Base-by-base conservation (phyloP, 2,113 vertebrate genomes). In the Platanista minor region DNA sequence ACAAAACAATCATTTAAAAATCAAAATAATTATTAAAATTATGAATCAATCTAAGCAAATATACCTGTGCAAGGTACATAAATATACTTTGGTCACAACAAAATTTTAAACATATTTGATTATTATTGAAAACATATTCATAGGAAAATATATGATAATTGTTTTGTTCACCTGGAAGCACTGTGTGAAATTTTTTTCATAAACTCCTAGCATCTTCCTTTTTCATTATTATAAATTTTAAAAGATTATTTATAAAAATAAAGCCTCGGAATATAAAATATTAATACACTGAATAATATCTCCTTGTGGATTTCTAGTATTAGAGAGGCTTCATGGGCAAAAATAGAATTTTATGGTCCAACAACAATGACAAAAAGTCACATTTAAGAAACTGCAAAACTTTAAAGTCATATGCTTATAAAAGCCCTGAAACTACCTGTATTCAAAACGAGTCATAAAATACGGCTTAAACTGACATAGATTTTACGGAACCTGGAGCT, bases 91-190 rank as follows among this genome's bases (percentile, higher is more conserved):
- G 41, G 21, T 27, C 27, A 94, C 41, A 62, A 78, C 27, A 85
- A 80, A 84, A 94, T 82, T 91, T 83, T 90, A 91, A 88, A 84
- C 27, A 64, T 43, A 59, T 31, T 87, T 88, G 36, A 87, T 62
- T 25, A 87, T 64, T 25, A 88, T 27, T 90, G 8, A 95, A 82
- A 90, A 41, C 33, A 69, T 90, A 69, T 93, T 84, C 86, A 81
- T 52, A 84, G 54, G 36, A 88, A 97, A 57, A 59, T 61, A 59
- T 49, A 43, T 9, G 21, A 71, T 9, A 31, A 39, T 9, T 49
- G 5, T 83, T 83, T 20, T 57, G 12, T 87, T 78, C 2, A 62
- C 39, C n/a, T 82, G 31, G 49, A 92, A 72, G 10, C 29, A 91
- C 10, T n/a, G 13, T 90, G 6, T 64, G 0, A 59, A 72, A 54